Evolutionary conservation across 2,797 vertebrate genomes (phyloP).

Genomic region (Acrocephalus scirpaceus): DNA sequence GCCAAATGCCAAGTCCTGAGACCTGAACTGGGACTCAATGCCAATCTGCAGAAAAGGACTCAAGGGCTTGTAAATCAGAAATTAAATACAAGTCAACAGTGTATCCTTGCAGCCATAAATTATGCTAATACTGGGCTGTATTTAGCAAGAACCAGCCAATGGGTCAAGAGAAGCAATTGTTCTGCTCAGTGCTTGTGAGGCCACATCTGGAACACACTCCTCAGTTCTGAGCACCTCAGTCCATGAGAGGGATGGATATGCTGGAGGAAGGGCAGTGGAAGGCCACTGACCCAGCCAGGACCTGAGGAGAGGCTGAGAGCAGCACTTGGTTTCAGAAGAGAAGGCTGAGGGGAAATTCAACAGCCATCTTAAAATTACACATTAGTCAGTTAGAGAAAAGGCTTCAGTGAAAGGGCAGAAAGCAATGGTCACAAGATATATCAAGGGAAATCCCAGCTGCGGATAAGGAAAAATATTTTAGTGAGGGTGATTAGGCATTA

Average conservation of each 20-base stretch:
- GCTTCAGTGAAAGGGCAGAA: not conserved
- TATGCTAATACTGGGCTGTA: not conserved
- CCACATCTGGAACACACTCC: not conserved
- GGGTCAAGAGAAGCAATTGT: not conserved
- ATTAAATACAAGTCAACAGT: not conserved
- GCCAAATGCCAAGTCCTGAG: not conserved
- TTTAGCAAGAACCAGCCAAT: not conserved
- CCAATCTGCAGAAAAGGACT: not conserved
- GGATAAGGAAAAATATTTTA: not conserved
- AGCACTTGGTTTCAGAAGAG: not conserved
- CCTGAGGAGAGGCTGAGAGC: not conserved
- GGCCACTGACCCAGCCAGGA: not conserved
- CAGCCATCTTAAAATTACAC: not conserved
- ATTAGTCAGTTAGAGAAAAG: not conserved
- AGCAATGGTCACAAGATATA: not conserved
- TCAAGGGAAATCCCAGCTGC: not conserved
- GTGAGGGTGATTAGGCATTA: not conserved
- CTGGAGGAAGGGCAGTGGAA: not conserved
- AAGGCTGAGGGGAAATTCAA: not conserved
- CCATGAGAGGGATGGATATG: rapidly evolving
- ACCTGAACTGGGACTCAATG: not conserved
- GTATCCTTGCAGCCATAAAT: not conserved
- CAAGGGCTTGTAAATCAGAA: not conserved
- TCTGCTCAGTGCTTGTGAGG: not conserved
- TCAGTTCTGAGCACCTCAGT: not conserved